These are phyloP conservation scores for Zaprionus lineosus DNA, from an alignment of 2,888 invertebrate genomes.

Conservation along the genomic window DNA sequence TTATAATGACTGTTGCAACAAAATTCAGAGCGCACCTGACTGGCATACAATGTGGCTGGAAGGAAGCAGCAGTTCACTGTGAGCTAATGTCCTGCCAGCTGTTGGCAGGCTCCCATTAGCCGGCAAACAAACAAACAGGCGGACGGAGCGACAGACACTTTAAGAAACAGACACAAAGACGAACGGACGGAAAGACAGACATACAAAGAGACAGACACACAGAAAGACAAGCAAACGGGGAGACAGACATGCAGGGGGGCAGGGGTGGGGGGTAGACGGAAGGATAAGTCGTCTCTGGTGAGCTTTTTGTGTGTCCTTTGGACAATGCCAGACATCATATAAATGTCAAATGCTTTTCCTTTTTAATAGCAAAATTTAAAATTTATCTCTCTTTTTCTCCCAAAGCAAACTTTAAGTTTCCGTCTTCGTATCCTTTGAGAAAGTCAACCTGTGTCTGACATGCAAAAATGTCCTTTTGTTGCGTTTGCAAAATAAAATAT, in stretches of 20 bases:
- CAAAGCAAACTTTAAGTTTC: too few species aligned
- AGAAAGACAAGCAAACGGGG: constrained; percentile 15
- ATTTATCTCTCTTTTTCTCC: too few species aligned
- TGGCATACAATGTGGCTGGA: constrained; percentile 53
- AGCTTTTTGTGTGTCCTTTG: constrained; percentile 19
- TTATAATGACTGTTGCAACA: constrained; percentile 80
- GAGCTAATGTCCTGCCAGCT: constrained; percentile 68
- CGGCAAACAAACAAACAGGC: constrained; percentile 28
- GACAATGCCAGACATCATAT: constrained; percentile 27
- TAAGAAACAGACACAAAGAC: constrained; percentile 4
- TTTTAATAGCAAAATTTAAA: constrained; percentile 31
- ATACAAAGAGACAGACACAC: not conserved
- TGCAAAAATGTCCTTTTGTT: too few species aligned
- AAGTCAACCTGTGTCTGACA: too few species aligned
- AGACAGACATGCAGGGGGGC: not conserved
- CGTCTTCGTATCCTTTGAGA: too few species aligned
- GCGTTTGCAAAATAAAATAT: too few species aligned
- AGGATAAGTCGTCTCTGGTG: constrained; percentile 8
- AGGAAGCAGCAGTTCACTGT: constrained; percentile 26
- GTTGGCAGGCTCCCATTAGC: constrained; percentile 58
- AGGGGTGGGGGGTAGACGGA: too few species aligned
- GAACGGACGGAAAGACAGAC: constrained; percentile 12
- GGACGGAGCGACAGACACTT: constrained; percentile 8
- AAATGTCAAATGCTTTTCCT: constrained; percentile 36
- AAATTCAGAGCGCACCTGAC: constrained; percentile 79